Evolutionary conservation across 2,113 vertebrate genomes (phyloP).

Genomic region (Silurus meridionalis): DNA sequence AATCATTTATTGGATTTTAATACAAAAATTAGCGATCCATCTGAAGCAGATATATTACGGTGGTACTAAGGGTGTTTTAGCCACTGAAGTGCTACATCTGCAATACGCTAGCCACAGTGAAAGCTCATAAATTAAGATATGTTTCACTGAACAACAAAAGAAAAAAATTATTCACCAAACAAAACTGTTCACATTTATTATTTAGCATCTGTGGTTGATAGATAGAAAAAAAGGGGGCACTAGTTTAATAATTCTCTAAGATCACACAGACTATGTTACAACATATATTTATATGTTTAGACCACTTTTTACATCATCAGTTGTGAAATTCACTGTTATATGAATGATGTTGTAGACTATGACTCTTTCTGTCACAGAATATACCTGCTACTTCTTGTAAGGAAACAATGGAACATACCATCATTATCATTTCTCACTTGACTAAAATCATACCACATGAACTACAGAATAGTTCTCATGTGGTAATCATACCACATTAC

Average conservation of each 20-base stretch:
- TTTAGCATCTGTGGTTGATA: constrained; percentile 47
- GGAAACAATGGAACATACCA: constrained; percentile 44
- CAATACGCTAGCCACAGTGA: constrained; percentile 74
- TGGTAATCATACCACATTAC: constrained; percentile 62
- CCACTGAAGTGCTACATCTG: constrained; percentile 66
- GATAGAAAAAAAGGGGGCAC: constrained; percentile 4
- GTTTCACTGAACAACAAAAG: constrained; percentile 72
- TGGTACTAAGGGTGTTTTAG: constrained; percentile 72
- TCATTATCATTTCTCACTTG: constrained; percentile 62
- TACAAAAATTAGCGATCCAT: constrained; percentile 72
- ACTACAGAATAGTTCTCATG: constrained; percentile 62
- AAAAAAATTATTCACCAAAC: constrained; percentile 65
- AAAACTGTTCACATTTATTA: constrained; percentile 75
- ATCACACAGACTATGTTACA: constrained; percentile 10
- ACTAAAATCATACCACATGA: constrained; percentile 58
- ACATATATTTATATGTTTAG: constrained; percentile 4
- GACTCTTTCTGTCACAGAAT: background rate
- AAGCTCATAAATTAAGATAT: constrained; percentile 82
- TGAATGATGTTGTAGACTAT: background rate
- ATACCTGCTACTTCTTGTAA: background rate
- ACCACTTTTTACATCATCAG: constrained; percentile 7
- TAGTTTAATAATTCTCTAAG: constrained; percentile 4
- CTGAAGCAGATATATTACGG: constrained; percentile 73
- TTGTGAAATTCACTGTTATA: background rate
- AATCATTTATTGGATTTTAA: constrained; percentile 52